phyloP scores from a whole-genome alignment of 2,113 vertebrate species.

The Meriones unguiculatus region DNA sequence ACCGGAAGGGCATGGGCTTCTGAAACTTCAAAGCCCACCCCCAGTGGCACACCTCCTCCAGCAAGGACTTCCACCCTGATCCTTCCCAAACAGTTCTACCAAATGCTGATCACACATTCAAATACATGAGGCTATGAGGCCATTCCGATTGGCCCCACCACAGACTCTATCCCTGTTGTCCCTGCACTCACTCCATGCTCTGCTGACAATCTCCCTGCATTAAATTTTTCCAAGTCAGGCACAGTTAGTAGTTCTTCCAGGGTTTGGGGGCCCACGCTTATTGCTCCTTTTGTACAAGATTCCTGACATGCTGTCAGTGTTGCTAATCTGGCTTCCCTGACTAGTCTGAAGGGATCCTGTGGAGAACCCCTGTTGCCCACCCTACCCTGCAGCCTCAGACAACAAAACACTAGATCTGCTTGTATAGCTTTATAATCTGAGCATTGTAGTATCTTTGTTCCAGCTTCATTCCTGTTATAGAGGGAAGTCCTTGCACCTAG shows the following conservation, averaged over 20 bases:
- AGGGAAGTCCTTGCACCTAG: background rate
- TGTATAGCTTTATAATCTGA: background rate
- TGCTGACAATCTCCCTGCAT: background rate
- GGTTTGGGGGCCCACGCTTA: background rate
- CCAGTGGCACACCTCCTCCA: background rate
- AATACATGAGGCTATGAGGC: too few relatives aligned
- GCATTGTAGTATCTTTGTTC: background rate
- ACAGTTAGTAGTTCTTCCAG: background rate
- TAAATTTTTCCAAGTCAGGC: fast-evolving
- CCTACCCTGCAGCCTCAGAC: background rate
- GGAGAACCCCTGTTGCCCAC: background rate
- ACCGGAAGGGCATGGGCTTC: background rate
- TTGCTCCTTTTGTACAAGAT: background rate
- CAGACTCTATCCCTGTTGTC: background rate
- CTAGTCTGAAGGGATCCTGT: background rate
- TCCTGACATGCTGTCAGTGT: background rate
- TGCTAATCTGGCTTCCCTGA: background rate
- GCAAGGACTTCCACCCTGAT: background rate
- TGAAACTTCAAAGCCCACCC: background rate
- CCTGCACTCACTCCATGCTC: background rate
- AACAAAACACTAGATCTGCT: background rate
- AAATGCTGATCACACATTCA: background rate
- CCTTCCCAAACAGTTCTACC: background rate
- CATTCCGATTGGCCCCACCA: background rate
- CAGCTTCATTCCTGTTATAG: background rate